phyloP scores from a whole-genome alignment of 2,797 vertebrate genomes.

The Pempheris klunzingeri region DNA sequence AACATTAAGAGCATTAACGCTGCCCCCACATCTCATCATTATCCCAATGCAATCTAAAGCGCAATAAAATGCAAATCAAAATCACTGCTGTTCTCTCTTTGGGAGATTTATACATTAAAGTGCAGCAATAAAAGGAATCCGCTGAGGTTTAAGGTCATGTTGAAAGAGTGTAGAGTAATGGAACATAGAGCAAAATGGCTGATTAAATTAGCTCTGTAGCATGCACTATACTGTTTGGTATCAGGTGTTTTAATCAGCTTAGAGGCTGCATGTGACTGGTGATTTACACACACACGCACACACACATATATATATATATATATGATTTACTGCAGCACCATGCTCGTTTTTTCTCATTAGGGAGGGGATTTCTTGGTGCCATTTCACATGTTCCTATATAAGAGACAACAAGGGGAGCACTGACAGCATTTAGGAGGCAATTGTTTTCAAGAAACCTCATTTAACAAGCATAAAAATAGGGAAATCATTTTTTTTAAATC shows the following conservation, averaged over 20 bases:
- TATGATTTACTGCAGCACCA: conserved; percentile 45
- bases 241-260: conserved; percentile 74
- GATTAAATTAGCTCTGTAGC: conserved; percentile 64
- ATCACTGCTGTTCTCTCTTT: conserved; percentile 58
- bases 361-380: conserved; percentile 15
- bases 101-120: conserved; percentile 77
- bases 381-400: conserved; percentile 6
- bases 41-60: conserved; percentile 63
- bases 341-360: conserved; percentile 67
- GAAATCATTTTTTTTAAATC: conserved; percentile 29
- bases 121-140: conserved; percentile 68
- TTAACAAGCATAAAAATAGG: conserved; percentile 35
- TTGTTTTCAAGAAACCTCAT: conserved; percentile 32
- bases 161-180: conserved; percentile 71
- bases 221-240: conserved; percentile 38
- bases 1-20: conserved; percentile 67
- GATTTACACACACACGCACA: conserved; percentile 65
- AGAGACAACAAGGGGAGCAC: conserved; percentile 29
- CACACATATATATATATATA: conserved; percentile 49
- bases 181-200: conserved; percentile 67
- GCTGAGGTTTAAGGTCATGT: conserved; percentile 69
- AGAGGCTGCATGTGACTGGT: conserved; percentile 35
- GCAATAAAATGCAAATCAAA: conserved; percentile 79
- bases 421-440: conserved; percentile 36
- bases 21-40: conserved; percentile 71